Evolutionary conservation across 2,888 invertebrate species (phyloP), one percentile per base, ranked within the genome.

Genomic region (Drosophila kambysellisi): DNA sequence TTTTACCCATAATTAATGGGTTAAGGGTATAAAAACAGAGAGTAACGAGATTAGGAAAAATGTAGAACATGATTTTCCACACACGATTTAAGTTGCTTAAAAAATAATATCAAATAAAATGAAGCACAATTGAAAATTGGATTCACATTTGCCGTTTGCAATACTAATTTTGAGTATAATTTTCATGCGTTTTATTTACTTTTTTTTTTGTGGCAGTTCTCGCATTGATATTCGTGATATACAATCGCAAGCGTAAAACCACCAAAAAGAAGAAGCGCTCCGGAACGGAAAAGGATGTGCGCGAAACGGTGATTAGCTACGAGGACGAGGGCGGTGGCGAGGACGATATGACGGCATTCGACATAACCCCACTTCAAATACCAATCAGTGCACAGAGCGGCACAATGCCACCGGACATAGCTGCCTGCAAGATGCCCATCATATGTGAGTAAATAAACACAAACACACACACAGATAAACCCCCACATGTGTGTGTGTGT

Each of bases 341-440:
- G 93, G 99, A 99, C 90, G 99, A 99, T 93, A 99, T 99, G 97
- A 99, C 99, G 56, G 98, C 99, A 30, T 99, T 99, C 94, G 99
- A 99, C 92, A 99, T 99, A 91, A 98, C 98, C 25, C 98, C 99
- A 25, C 95, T 99, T 57, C 98, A 99, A 93, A 99, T 99, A 93
- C 98, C 99, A 46, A 97, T 98, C 83, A 97, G 98, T 80, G 91
- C 91, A 62, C 87, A 88, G 58, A 80, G 78, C 53, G 97, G 97
- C 90, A 97, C 96, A 17, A 95, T 97, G 90, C 97, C 97, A 71
- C 97, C 97, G 74, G 97, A 97, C 93, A 95, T 97, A 92, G 95
- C 96, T 74, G 95, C 96, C 70, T 95, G 96, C 89, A 98, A 98
- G 94, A 94, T 96, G 93, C 93, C 93, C 88, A 93, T 93, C 79